Evolutionary conservation across 2,797 vertebrate species (phyloP), one percentile per base, ranked within the genome.

Genomic region (Spheniscus humboldti): DNA sequence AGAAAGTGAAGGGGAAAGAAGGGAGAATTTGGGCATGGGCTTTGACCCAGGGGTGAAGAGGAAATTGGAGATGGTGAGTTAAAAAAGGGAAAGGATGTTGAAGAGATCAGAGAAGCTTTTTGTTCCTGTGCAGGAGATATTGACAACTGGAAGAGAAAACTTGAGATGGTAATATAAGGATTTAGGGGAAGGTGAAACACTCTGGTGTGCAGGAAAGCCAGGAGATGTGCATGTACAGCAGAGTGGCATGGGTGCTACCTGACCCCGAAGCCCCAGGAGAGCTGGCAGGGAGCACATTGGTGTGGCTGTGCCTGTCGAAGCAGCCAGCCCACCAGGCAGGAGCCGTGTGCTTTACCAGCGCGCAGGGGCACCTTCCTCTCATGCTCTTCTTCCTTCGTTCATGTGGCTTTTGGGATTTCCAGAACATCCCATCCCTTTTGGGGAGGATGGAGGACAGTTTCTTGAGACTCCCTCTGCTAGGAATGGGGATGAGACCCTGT

Each of bases 261-360:
- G 43, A 75, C 25, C 31, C 59, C 2, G 4, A 41, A 64, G 10
- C 4, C 33, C 25, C 31, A 15, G 74, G 9, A 80, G 37, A 75
- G 68, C 31, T 48, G 69, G 6, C 50, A 88, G 45, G 14, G 69
- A 78, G 39, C 28, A 63, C 47, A 17, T 30, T 13, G 33, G 50
- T 18, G 41, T 75, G 31, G 3, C 56, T 37, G 30, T 71, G 45
- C 45, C 27, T 72, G 19, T 35, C 2, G 4, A 47, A 69, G 27
- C 55, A 79, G 47, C 23, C 55, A 56, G 41, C 10, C 17, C 55
- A 37, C 22, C 17, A 48, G 27, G 24, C 18, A 89, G 35, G 30
- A 81, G 22, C 30, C 1, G 1, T 0, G 2, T 72, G 39, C 48
- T 68, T 57, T 0, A 0, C 18, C 6, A 6, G 12, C 14, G 1